Evolutionary conservation across 1,140 invertebrate genomes (phyloP).

Genomic region (Helicoverpa armigera): DNA sequence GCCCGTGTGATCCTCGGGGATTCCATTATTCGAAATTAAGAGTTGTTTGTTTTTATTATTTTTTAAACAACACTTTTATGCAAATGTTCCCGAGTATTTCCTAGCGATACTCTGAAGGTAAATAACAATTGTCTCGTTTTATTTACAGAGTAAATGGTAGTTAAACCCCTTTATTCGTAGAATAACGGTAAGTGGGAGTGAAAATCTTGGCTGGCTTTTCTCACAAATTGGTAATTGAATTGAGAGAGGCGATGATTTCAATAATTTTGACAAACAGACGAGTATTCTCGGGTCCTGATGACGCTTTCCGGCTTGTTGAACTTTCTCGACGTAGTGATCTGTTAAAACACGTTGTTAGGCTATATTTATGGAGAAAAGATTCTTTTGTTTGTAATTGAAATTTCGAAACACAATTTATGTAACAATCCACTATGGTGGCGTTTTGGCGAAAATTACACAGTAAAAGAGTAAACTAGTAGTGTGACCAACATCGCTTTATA

Average conservation of each 20-base stretch:
- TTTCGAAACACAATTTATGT: not conserved
- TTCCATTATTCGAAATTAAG: constrained; percentile 59
- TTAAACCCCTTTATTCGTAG: constrained; percentile 41
- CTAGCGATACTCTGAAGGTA: constrained; percentile 37
- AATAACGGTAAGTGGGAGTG: constrained; percentile 24
- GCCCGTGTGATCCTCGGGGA: constrained; percentile 59
- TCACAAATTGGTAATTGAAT: constrained; percentile 41
- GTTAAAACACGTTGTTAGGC: constrained; percentile 49
- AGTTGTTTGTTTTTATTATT: constrained; percentile 56
- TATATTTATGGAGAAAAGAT: constrained; percentile 50
- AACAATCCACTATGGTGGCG: too few relatives aligned
- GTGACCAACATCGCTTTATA: not conserved
- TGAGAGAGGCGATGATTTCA: constrained; percentile 35
- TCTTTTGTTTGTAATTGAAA: constrained; percentile 41
- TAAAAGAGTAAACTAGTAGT: not conserved
- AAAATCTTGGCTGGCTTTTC: constrained; percentile 26
- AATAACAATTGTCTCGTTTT: constrained; percentile 45
- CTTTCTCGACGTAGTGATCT: constrained; percentile 41
- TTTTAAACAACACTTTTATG: constrained; percentile 49
- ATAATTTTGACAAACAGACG: constrained; percentile 44
- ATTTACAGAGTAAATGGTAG: constrained; percentile 43
- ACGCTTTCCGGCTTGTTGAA: constrained; percentile 50
- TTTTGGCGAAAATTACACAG: too few relatives aligned
- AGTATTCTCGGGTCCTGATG: constrained; percentile 29
- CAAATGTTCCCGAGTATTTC: constrained; percentile 35